Conservation (phyloP, 2,797 vertebrate genomes). For the Eulemur mongoz region DNA sequence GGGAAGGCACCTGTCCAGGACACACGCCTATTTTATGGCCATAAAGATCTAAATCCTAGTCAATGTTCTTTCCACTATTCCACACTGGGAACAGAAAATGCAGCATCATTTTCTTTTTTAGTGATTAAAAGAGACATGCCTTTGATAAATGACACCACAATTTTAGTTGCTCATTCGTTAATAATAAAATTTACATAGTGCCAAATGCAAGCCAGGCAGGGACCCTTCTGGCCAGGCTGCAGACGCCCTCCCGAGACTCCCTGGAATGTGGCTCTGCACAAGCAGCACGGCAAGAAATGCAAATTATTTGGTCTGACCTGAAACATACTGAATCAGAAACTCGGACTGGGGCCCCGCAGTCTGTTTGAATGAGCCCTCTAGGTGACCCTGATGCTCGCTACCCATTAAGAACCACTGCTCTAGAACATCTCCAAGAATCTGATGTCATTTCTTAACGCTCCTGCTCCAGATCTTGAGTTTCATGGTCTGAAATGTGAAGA, state of each 20-base stretch:
- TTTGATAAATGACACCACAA: not conserved
- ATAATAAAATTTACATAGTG: not conserved
- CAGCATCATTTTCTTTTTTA: not conserved
- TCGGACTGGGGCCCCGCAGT: not conserved
- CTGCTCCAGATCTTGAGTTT: not conserved
- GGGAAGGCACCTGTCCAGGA: not conserved
- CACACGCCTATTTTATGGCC: not conserved
- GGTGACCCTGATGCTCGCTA: not conserved
- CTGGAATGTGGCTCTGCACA: too few relatives aligned
- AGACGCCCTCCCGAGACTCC: not conserved
- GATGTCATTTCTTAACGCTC: not conserved
- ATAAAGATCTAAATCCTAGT: not conserved
- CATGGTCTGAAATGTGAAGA: not conserved
- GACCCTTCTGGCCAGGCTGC: not conserved
- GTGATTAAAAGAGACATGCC: not conserved
- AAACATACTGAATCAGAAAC: not conserved
- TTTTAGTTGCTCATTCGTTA: not conserved
- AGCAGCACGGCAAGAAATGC: not conserved
- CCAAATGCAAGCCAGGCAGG: not conserved
- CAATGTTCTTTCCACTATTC: too few relatives aligned
- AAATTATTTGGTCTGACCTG: not conserved
- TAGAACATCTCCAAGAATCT: fast-evolving
- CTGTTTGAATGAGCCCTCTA: fast-evolving
- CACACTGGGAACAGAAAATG: not conserved
- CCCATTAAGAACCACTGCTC: not conserved